Base-by-base conservation (phyloP, 2,113 vertebrate genomes). In the Gulo gulo region DNA sequence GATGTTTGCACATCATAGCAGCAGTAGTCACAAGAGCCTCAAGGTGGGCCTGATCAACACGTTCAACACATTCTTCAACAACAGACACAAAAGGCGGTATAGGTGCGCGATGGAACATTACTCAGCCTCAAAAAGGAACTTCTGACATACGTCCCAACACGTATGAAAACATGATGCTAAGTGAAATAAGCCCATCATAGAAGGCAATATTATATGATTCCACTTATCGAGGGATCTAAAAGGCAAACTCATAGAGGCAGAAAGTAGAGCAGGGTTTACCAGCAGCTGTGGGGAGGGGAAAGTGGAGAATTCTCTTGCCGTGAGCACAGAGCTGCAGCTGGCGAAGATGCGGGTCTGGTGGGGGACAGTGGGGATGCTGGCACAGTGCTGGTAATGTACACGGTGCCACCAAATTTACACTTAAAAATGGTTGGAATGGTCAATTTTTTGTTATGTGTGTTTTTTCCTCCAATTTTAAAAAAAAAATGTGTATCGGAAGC, bases 361-460 rank as follows among this genome's bases (percentile, higher is more conserved):
- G 7, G 0, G 7, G 10, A n/a, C 1, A 2, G 55, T 10, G 29
- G 14, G 13, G 14, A 65, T 2, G 29, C 39, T 34, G 34, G 63
- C 13, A 16, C 39, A 61, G 14, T 20, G 36, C 14, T 8, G 73
- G 50, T 29, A 71, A 31, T 7, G 29, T 11, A 39, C 47, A 39
- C 6, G 6, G 6, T n/a, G 23, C 57, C 42, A 13, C 31, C 16
- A 4, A 78, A 34, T 7, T 3, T 36, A 36, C 34, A 34, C 88
- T 79, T 79, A 50, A 50, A 31, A 47, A 18, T 36, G 57, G 21
- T 36, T 12, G 36, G 39, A 45, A 26, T 0, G 34, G 88, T 45
- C 15, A 50, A 36, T 79, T 73, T 82, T 42, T 55, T 73, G 82
- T 29, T 23, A 29, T 36, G 45, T 55, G 29, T 55, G 55, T 65